These are phyloP conservation scores for Hybognathus amarus DNA, from an alignment of 2,797 vertebrate genomes.

Conservation along the genomic window DNA sequence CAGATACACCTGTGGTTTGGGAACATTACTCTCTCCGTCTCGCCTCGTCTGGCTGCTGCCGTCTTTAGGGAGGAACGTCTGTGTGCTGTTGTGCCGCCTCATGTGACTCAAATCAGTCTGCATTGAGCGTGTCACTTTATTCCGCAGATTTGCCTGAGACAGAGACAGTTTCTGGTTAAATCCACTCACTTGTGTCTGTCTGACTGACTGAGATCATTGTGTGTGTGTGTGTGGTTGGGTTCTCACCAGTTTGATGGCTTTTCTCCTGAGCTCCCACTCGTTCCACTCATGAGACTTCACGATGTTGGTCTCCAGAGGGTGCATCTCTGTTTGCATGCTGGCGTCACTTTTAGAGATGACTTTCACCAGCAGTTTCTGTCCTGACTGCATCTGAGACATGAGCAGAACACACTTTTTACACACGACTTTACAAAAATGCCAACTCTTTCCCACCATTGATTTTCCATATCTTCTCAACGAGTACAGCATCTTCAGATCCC, in stretches of 20 bases:
- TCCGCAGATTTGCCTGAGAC: constrained; percentile 84
- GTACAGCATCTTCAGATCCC: neutral
- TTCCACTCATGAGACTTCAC: constrained; percentile 91
- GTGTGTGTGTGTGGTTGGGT: neutral
- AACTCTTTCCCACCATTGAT: too few species aligned
- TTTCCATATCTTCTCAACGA: neutral
- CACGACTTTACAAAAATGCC: neutral
- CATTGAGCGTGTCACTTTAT: constrained; percentile 80
- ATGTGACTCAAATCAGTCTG: constrained; percentile 90
- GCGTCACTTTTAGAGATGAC: constrained; percentile 77
- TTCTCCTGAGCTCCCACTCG: constrained; percentile 92
- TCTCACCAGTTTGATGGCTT: constrained; percentile 90
- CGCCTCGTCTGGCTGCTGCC: constrained; percentile 77
- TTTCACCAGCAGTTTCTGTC: constrained; percentile 69
- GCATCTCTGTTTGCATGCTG: constrained; percentile 89
- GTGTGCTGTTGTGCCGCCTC: constrained; percentile 85
- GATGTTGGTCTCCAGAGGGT: constrained; percentile 85
- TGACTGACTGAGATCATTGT: neutral
- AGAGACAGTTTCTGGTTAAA: constrained; percentile 17
- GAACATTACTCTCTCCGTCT: constrained; percentile 76
- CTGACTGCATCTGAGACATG: constrained; percentile 66
- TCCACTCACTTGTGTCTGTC: neutral
- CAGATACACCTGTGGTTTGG: constrained; percentile 82
- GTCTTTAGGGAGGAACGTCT: constrained; percentile 81
- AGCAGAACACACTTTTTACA: constrained; percentile 55